A percentile compares a stretch with the other conserved stretches of the same genome.
Conservation (phyloP, 2,888 invertebrate genomes). For the Ametastegia equiseti region DNA sequence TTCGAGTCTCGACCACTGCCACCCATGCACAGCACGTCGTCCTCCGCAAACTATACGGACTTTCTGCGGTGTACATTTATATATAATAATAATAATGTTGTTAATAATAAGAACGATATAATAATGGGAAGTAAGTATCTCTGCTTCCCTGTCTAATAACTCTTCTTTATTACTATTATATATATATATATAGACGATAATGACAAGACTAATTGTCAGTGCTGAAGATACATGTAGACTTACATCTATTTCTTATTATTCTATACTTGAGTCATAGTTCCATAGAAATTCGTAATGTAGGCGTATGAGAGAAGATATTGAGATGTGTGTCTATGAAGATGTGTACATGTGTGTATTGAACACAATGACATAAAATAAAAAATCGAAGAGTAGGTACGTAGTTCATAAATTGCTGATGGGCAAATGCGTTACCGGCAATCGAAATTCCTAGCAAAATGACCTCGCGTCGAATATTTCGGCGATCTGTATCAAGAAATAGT, state of each 20-base stretch:
- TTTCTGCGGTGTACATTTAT: neutral
- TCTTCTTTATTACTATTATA: neutral
- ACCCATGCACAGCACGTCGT: constrained; percentile 14
- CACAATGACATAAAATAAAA: neutral
- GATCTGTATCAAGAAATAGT: constrained; percentile 51
- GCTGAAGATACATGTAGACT: too few species aligned
- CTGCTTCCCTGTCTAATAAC: neutral
- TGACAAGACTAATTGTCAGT: neutral
- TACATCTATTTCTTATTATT: neutral
- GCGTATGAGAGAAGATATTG: neutral
- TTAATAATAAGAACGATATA: too few species aligned
- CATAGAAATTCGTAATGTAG: neutral
- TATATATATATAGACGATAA: neutral
- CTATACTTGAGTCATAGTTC: neutral
- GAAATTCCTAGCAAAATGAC: constrained; percentile 45
- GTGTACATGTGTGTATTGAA: neutral
- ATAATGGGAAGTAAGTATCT: too few species aligned
- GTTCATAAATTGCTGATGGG: neutral
- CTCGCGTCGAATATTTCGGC: constrained; percentile 50
- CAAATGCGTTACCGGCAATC: constrained; percentile 9
- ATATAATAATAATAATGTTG: neutral
- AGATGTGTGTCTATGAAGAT: too few species aligned
- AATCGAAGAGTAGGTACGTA: neutral
- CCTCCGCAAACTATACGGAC: constrained; percentile 6
- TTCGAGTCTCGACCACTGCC: constrained; percentile 9